phyloP scores from a whole-genome alignment of 2,797 vertebrate species.

The Melopsittacus undulatus region DNA sequence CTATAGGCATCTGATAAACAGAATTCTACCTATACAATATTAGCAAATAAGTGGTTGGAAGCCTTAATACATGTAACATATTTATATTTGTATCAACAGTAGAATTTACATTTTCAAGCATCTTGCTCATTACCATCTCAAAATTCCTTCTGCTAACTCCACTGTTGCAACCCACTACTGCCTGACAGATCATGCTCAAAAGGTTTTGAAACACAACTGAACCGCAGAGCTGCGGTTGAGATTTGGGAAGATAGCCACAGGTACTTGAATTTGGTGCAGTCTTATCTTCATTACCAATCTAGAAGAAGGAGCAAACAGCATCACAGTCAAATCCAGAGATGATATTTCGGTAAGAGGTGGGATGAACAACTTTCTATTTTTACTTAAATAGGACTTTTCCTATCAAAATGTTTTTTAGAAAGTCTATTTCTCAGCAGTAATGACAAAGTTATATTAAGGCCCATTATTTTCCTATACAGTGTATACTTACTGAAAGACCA shows the following conservation, averaged over 20 bases:
- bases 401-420: not conserved
- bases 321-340: not conserved
- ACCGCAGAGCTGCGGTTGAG: not conserved
- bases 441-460: not conserved
- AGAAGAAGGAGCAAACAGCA: not conserved
- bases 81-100: not conserved
- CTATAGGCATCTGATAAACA: not conserved
- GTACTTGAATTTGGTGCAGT: not conserved
- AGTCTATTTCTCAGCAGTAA: not conserved
- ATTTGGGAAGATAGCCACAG: not conserved
- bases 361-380: not conserved
- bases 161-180: not conserved
- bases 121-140: not conserved
- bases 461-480: not conserved
- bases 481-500: not conserved
- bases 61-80: not conserved
- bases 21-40: fast-evolving
- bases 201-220: not conserved
- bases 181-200: not conserved
- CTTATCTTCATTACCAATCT: not conserved
- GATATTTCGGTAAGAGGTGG: not conserved
- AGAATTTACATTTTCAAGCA: not conserved
- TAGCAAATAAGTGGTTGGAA: not conserved
- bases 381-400: not conserved
- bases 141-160: not conserved